A percentile compares a stretch with the other conserved stretches of the same genome.
phyloP scores from a whole-genome alignment of 2,888 invertebrate genomes.

The Andrena minutula region DNA sequence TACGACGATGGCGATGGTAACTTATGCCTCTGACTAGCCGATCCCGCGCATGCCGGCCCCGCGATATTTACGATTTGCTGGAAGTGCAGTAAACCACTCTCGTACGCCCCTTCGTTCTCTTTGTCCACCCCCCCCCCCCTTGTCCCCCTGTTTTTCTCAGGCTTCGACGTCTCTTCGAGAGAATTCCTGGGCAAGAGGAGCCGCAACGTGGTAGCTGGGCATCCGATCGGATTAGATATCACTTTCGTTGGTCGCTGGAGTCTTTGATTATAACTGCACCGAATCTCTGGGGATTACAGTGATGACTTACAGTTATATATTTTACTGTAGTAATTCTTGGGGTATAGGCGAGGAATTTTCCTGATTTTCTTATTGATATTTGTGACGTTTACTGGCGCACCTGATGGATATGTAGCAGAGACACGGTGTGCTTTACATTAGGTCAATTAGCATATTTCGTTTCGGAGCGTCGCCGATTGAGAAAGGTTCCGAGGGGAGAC shows the following conservation, averaged over 20 bases:
- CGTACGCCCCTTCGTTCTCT: conserved; percentile 31
- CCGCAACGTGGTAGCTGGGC: not conserved
- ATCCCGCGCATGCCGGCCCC: conserved; percentile 69
- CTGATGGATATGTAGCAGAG: no score
- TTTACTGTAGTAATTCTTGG: no score
- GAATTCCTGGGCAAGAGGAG: conserved; percentile 13
- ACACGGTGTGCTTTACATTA: no score
- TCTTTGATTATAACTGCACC: not conserved
- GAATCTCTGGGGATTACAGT: no score
- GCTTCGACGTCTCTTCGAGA: conserved; percentile 14
- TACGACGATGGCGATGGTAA: conserved; percentile 78
- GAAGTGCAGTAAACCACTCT: conserved; percentile 75
- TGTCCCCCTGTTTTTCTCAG: conserved; percentile 25
- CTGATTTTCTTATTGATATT: no score
- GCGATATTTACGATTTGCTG: conserved; percentile 79
- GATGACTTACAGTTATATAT: no score
- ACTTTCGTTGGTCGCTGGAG: conserved; percentile 20
- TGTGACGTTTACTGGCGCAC: no score
- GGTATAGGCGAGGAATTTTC: no score
- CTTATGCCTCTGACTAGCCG: conserved; percentile 77
- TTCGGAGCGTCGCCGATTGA: not conserved
- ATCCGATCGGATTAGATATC: conserved; percentile 8
- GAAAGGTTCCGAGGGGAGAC: not conserved
- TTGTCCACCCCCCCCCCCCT: conserved; percentile 16
- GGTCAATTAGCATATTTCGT: not conserved